Base-by-base conservation (phyloP, 2,888 invertebrate genomes). In the Lydus trimaculatus region DNA sequence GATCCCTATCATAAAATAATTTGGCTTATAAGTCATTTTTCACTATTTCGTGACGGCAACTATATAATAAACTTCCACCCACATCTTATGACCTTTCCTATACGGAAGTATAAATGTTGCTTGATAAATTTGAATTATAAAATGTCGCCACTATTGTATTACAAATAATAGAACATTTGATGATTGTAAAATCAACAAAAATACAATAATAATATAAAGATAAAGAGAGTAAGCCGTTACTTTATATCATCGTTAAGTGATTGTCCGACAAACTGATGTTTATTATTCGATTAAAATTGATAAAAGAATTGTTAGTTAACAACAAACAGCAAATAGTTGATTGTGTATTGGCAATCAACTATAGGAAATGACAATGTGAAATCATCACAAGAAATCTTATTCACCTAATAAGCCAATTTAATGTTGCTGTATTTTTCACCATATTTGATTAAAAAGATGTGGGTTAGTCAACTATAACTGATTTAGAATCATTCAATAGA, bases 381-480 rank as follows among this genome's bases (percentile, higher is more conserved):
- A 70, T 70, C 70, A 65, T 65, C 43, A 39, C 61, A 65, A 69
- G 67, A 70, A 64, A 70, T 65, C 73, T 65, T 13, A 68, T 66
- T 73, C 70, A 70, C 75, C 75, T 72, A 76, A 76, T 78, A 78
- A 75, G 77, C 72, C 64, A 69, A 73, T 73, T 74, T 75, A 70
- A 52, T 52, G 52, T 63, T 23, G 20, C 8, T 7, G 48, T 52
- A 52, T 52, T 52, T 52, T 43, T 20, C 9, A 52, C 52, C 52
- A 52, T 52, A 52, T 52, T 52, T 25, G 52, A 52, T 52, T 52
- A 11, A 23, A 52, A 25, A 23, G 23, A 52, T 52, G 52, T 52
- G 23, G 52, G 52, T 52, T 52, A 52, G 11, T 52, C 20, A 23
- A 23, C 9, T 48, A 43, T 43, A 52, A 23, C 13, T 43, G 43